Evolutionary conservation across 2,888 invertebrate genomes (phyloP).

Genomic region (Argyresthia albistria): DNA sequence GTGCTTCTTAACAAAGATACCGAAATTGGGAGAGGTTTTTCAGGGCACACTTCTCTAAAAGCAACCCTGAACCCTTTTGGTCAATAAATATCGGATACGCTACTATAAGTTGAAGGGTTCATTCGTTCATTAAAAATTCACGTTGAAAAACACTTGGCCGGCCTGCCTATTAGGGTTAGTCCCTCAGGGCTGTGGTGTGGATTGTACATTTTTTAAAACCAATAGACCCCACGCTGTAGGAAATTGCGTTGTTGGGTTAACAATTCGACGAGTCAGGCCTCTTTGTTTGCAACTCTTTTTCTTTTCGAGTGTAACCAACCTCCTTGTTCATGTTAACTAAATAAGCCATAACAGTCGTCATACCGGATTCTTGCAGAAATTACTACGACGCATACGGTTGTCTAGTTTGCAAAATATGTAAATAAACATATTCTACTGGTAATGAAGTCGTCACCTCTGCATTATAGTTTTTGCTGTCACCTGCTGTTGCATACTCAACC

Average conservation of each 20-base stretch:
- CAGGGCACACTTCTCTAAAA: background rate
- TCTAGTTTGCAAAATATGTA: background rate
- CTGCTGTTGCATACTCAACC: background rate
- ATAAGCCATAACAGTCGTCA: too few relatives aligned
- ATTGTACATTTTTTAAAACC: conserved; percentile 46
- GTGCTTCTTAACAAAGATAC: too few relatives aligned
- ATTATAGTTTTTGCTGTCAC: background rate
- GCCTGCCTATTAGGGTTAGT: conserved; percentile 39
- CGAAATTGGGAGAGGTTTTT: background rate
- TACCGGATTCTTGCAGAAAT: background rate
- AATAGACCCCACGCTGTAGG: background rate
- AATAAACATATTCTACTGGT: background rate
- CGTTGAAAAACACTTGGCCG: conserved; percentile 51
- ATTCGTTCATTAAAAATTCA: conserved; percentile 54
- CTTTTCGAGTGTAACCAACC: background rate
- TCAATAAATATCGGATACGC: conserved; percentile 10
- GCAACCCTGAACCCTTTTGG: background rate
- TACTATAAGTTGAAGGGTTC: conserved; percentile 47
- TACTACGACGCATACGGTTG: background rate
- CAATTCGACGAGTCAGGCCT: background rate
- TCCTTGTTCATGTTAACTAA: background rate
- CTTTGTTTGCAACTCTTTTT: background rate
- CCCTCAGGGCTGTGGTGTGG: conserved; percentile 19
- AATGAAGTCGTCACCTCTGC: conserved; percentile 1
- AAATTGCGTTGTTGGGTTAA: background rate